Evolutionary conservation across 2,888 invertebrate species (phyloP), one percentile per base, ranked within the genome.

Genomic region (Brachyptera risi): DNA sequence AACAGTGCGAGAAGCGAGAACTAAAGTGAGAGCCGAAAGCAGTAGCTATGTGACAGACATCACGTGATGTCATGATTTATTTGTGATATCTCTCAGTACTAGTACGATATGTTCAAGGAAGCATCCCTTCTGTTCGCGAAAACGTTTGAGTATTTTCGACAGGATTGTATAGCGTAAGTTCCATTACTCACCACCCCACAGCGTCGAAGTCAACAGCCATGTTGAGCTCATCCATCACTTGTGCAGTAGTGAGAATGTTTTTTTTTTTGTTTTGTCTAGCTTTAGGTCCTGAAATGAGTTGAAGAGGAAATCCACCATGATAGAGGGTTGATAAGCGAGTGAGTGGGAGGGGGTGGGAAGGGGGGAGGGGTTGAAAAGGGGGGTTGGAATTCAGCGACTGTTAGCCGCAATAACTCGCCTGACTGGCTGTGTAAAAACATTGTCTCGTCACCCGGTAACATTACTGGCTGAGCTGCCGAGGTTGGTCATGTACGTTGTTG

Each of bases 131-230:
- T 31, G 26, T 26, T 31, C 50, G 42, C 50, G 24, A n/a, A n/a
- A 51, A 51, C 31, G 50, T 27, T 51, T 51, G 26, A 51, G 50
- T 26, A 51, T 51, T 51, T 51, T 51, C 27, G 50, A 51, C 50
- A 51, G 37, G 23, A 23, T 54, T 23, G 58, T 31, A 21, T 27
- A 42, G 59, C 59, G 59, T 59, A 40, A 51, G 51, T 59, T 59
- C 51, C 54, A 51, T 54, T 54, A 59, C 54, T 59, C 59, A 59
- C 51, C 51, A 31, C 38, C 38, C 26, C 51, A 54, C 38, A 24
- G 59, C 59, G 54, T 26, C 27, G 38, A 26, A 59, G 59, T 59
- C 59, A 59, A 59, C 59, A 59, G 42, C 59, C 59, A 59, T 59
- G 59, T 59, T 51, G 54, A 31, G 2, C 50, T 42, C 54, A 59